A percentile compares a stretch with the other conserved stretches of the same genome.
Conservation (phyloP, 2,797 vertebrate genomes). For the Melanotaenia pygmaea region DNA sequence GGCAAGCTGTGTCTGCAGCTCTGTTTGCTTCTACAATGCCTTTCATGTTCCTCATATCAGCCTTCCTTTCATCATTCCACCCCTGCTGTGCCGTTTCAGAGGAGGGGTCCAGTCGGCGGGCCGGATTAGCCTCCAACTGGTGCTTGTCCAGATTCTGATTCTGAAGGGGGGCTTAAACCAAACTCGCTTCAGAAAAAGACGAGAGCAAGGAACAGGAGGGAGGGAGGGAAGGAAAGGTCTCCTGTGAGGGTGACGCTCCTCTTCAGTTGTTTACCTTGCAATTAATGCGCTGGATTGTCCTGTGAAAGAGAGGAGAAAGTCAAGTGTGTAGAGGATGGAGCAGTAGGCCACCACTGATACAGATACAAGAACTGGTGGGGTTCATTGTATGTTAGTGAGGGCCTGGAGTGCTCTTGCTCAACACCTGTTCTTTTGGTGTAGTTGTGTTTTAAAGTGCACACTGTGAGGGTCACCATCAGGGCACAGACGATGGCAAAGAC, state of each 20-base stretch:
- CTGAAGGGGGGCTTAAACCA: slow-evolving; percentile 73
- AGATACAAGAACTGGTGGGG: slow-evolving; percentile 35
- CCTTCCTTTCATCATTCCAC: slow-evolving; percentile 74
- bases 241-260: slow-evolving; percentile 63
- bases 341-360: slow-evolving; percentile 45
- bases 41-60: slow-evolving; percentile 79
- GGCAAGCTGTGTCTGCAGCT: slow-evolving; percentile 61
- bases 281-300: slow-evolving; percentile 70
- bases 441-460: slow-evolving; percentile 40
- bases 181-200: slow-evolving; percentile 62
- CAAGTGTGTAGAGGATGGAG: slow-evolving; percentile 60
- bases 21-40: slow-evolving; percentile 72
- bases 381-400: slow-evolving; percentile 31
- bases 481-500: slow-evolving; percentile 41
- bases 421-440: slow-evolving; percentile 46
- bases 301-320: slow-evolving; percentile 57
- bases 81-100: slow-evolving; percentile 74
- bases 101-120: slow-evolving; percentile 76
- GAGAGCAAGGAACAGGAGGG: slow-evolving; percentile 48
- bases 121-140: slow-evolving; percentile 81
- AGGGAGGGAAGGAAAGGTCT: slow-evolving; percentile 48
- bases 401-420: slow-evolving; percentile 32
- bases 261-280: slow-evolving; percentile 78
- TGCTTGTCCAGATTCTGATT: slow-evolving; percentile 81
- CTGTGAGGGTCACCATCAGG: slow-evolving; percentile 47